A percentile compares a stretch with the other conserved stretches of the same genome.
These are phyloP conservation scores for Bedellia somnulentella DNA, from an alignment of 2,888 invertebrate species.

Conservation along the genomic window DNA sequence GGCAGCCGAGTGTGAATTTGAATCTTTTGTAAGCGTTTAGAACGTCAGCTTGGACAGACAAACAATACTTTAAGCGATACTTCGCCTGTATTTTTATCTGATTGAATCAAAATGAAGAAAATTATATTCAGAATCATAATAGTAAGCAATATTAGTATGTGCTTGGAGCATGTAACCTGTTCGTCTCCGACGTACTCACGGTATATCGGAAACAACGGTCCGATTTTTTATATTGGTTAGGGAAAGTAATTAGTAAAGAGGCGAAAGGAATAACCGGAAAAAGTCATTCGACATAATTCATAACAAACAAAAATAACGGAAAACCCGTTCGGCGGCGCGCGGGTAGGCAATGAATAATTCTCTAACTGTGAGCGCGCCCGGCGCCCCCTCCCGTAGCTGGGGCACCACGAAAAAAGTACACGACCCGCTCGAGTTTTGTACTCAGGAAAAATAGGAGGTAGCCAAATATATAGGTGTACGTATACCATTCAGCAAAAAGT, in stretches of 20 bases:
- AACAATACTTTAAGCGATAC: slow-evolving; percentile 25
- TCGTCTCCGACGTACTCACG: too few relatives aligned
- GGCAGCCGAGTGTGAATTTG: slow-evolving; percentile 59
- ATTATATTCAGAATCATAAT: too few relatives aligned
- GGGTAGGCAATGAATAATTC: slow-evolving; percentile 62
- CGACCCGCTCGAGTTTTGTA: slow-evolving; percentile 54
- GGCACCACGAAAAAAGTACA: slow-evolving; percentile 53
- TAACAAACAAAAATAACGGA: slow-evolving; percentile 60
- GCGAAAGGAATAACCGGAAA: slow-evolving; percentile 48
- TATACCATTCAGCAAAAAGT: slow-evolving; percentile 47
- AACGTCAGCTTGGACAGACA: slow-evolving; percentile 34
- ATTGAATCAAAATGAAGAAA: slow-evolving; percentile 2
- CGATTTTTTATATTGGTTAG: slow-evolving; percentile 46
- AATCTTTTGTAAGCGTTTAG: slow-evolving; percentile 58
- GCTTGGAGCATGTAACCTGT: too few relatives aligned
- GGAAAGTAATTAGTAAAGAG: slow-evolving; percentile 52
- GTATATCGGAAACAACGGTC: slow-evolving; percentile 14
- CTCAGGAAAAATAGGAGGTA: slow-evolving; percentile 52
- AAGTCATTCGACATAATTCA: slow-evolving; percentile 60
- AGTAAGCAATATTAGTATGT: slow-evolving; percentile 14
- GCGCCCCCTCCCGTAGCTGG: slow-evolving; percentile 20
- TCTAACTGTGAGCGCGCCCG: slow-evolving; percentile 52
- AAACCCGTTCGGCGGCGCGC: slow-evolving; percentile 54
- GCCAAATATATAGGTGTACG: slow-evolving; percentile 58
- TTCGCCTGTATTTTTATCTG: slow-evolving; percentile 2